Evolutionary conservation across 2,888 invertebrate genomes (phyloP), one percentile per base, ranked within the genome.

Genomic region (Elmis aenea): DNA sequence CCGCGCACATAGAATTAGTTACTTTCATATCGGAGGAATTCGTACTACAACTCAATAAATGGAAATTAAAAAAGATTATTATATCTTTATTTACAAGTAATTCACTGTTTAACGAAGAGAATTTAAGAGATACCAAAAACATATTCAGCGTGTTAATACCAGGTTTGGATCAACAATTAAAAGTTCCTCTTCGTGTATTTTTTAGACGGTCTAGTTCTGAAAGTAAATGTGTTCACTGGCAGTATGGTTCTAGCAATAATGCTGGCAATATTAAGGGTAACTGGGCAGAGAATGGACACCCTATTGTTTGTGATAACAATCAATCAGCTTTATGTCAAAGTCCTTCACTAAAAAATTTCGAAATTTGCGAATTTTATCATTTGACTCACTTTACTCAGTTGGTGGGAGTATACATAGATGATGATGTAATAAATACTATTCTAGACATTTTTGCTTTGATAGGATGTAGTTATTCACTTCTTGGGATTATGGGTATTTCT

Each of bases 131-230:
- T 5, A 69, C 72, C 26, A 71, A 71, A 18, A 73, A 75, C 46
- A 70, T 78, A 10, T 59, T 78, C 22, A 76, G 77, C 20, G 61
- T 79, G 16, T 68, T 75, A 1, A 65, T 78, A 33, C 76, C 77
- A 2, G 75, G 75, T 0, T 73, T 44, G 66, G 16, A 61, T 69
- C 1, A 71, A 74, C 55, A 64, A 77, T 8, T 63, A 73, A 25
- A 60, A 67, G 48, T 5, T 5, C 61, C 72, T 2, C 53, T 79
- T 20, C 74, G 75, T 3, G 54, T 79, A 5, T 50, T 75, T 66
- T 74, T 42, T 66, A 72, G 62, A n/a, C n/a, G n/a, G n/a, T n/a
- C n/a, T n/a, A n/a, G n/a, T n/a, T n/a, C n/a, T n/a, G n/a, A n/a
- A n/a, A n/a, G n/a, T n/a, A 28, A 4, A 8, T 75, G 75, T 44